These are phyloP conservation scores for Himalopsyche tibetana DNA, from an alignment of 2,888 invertebrate genomes.

Conservation along the genomic window DNA sequence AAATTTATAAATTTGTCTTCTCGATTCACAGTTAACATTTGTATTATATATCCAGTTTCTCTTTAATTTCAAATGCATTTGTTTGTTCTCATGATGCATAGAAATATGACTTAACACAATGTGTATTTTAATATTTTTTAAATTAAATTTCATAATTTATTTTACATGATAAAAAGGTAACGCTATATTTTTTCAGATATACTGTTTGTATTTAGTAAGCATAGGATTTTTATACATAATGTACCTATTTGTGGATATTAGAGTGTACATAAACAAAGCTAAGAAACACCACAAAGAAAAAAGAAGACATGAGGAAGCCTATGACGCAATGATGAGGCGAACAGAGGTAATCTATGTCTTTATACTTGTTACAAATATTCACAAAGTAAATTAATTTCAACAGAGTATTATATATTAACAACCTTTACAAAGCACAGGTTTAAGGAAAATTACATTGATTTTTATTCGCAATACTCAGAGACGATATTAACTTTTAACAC, in stretches of 20 bases:
- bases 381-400: too few relatives aligned
- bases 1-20: too few relatives aligned
- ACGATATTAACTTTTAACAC: constrained; percentile 64
- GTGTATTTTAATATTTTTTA: too few relatives aligned
- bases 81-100: too few relatives aligned
- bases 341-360: constrained; percentile 71
- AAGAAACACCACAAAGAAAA: constrained; percentile 73
- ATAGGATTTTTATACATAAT: constrained; percentile 80
- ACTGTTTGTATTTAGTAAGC: constrained; percentile 78
- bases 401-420: background rate
- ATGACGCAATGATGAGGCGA: constrained; percentile 73
- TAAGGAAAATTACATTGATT: background rate
- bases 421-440: background rate
- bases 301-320: constrained; percentile 70
- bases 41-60: too few relatives aligned
- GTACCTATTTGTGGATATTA: constrained; percentile 80
- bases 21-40: too few relatives aligned
- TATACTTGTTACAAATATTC: background rate
- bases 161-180: too few relatives aligned
- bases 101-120: too few relatives aligned
- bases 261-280: constrained; percentile 76
- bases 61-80: too few relatives aligned
- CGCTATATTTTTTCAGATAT: constrained; percentile 75
- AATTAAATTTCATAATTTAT: too few relatives aligned
- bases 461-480: background rate